Base-by-base conservation (phyloP, 2,888 invertebrate genomes). In the Melinaea marsaeus region DNA sequence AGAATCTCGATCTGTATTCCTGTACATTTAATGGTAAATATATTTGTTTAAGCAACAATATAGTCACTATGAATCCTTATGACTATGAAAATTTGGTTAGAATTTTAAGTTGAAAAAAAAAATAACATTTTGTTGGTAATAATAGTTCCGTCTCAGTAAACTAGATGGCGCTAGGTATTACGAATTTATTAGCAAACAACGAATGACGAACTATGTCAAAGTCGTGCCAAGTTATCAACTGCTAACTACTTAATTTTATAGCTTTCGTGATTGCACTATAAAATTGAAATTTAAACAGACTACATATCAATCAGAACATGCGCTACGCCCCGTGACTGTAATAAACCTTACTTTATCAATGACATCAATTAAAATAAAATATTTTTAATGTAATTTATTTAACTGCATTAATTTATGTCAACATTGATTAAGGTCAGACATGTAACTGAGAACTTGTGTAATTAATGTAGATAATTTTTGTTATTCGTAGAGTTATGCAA, bases 81-180 rank as follows among this genome's bases (percentile, higher is more conserved):
- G 22, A 22, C 22, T 22, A 22, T 22, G 22, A 22, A 22, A 22
- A 22, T 22, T 22, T 22, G 22, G 22, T 22, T 22, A 22, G 22
- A 22, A 22, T 22, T 22, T 9, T 42, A 42, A 42, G 2, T 11
- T 9, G 7, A 3, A 3, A 42, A 7, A 22, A 37, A 51, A 32
- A 13, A 22, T 48, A n/a, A 11, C 6, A 7, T 6, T n/a, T 11
- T 5, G 9, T 33, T 9, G 35, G 22, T 2, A 58, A 45, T 13
- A 47, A 45, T 69, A 77, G 79, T 86, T 77, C 76, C 1, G 2
- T 2, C 0, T 1, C 3, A 2, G 13, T 51, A 46, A 58, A 67
- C 76, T 69, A 88, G 88, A 86, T 88, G 88, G 83, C 86, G 84
- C 67, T 74, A 84, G 70, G 47, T 9, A 75, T 75, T 66, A 37